Conservation (phyloP, 2,797 vertebrate genomes). For the Phoxinus dragarum region DNA sequence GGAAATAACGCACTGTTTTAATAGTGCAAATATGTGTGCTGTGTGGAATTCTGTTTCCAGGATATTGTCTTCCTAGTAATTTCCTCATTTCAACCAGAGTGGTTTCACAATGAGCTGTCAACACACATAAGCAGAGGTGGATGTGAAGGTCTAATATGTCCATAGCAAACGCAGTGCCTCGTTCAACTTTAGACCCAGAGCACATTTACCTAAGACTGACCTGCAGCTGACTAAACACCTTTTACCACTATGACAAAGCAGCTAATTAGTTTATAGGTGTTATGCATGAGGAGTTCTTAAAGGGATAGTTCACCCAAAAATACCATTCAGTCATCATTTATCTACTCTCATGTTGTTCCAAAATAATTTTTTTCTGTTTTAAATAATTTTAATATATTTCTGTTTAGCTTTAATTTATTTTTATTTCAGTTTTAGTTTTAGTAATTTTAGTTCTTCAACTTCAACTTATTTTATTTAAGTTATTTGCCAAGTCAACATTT, state of each 20-base stretch:
- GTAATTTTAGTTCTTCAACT: neutral
- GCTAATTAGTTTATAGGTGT: slow-evolving; percentile 20
- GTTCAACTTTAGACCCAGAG: slow-evolving; percentile 22
- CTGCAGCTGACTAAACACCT: slow-evolving; percentile 12
- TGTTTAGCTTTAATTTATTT: neutral
- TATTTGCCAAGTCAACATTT: neutral
- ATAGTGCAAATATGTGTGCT: slow-evolving; percentile 31
- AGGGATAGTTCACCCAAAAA: neutral
- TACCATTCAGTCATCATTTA: neutral
- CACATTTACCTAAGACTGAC: slow-evolving; percentile 31
- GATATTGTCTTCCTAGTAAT: slow-evolving; percentile 57
- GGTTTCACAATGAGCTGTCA: slow-evolving; percentile 62
- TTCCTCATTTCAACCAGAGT: slow-evolving; percentile 56
- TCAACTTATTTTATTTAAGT: neutral
- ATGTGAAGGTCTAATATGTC: slow-evolving; percentile 44
- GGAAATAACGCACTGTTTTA: slow-evolving; percentile 26
- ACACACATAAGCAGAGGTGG: slow-evolving; percentile 44
- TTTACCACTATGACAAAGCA: slow-evolving; percentile 6
- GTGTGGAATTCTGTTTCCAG: slow-evolving; percentile 57
- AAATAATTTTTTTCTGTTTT: neutral
- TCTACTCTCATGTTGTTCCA: neutral
- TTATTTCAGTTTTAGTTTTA: neutral
- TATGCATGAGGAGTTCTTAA: slow-evolving; percentile 14
- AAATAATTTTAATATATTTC: too few species aligned
- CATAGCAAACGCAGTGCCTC: neutral